phyloP scores from a whole-genome alignment of 2,888 invertebrate genomes.

The Sympetrum striolatum region DNA sequence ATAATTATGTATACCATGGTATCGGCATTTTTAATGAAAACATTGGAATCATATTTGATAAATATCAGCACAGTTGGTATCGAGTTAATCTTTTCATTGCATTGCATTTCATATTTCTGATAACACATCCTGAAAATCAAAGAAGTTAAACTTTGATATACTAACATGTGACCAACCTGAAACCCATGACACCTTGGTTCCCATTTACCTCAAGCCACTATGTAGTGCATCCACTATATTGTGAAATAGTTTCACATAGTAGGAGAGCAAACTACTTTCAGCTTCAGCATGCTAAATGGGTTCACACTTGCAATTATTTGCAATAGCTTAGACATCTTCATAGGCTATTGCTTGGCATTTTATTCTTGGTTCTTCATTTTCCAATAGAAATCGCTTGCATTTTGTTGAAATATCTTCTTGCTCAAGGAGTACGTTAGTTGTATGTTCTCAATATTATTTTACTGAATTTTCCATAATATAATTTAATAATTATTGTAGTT shows the following conservation, averaged over 20 bases:
- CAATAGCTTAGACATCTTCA: background rate
- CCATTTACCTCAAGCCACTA: slow-evolving; percentile 29
- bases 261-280: slow-evolving; percentile 10
- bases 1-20: background rate
- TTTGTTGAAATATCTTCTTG: background rate
- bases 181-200: slow-evolving; percentile 17
- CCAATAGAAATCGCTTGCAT: slow-evolving; percentile 11
- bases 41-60: background rate
- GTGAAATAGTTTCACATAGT: slow-evolving; percentile 32
- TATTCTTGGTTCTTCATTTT: slow-evolving; percentile 1
- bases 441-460: background rate
- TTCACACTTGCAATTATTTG: slow-evolving; percentile 34
- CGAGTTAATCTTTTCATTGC: background rate
- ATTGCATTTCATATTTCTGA: background rate
- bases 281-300: slow-evolving; percentile 40
- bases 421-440: background rate
- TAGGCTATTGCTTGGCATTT: slow-evolving; percentile 14
- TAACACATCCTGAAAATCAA: background rate
- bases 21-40: background rate
- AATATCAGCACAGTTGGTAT: slow-evolving; percentile 35
- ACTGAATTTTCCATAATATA: background rate
- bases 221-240: slow-evolving; percentile 28
- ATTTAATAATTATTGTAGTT: background rate
- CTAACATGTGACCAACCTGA: slow-evolving; percentile 25
- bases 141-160: slow-evolving; percentile 1